These are phyloP conservation scores for Acrocera orbiculus DNA, from an alignment of 2,888 invertebrate species.

Conservation along the genomic window DNA sequence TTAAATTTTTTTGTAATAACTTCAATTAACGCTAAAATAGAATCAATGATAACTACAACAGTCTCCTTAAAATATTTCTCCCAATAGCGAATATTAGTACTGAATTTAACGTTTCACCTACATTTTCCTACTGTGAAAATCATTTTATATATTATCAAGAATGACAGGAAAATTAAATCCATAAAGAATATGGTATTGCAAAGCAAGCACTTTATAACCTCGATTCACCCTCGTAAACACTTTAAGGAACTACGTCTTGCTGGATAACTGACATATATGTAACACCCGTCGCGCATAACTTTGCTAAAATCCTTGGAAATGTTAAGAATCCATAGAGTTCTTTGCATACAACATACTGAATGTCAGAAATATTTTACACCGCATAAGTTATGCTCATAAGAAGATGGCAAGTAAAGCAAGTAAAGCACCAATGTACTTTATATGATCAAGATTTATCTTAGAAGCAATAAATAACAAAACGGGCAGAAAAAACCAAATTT, in stretches of 20 bases:
- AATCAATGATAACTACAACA: no score
- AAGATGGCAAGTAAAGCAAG: neutral
- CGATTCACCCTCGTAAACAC: neutral
- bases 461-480: constrained; percentile 5
- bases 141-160: no score
- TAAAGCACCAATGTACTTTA: constrained; percentile 6
- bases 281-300: constrained; percentile 8
- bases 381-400: constrained; percentile 5
- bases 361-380: constrained; percentile 8
- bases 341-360: constrained; percentile 3
- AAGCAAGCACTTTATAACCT: constrained; percentile 5
- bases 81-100: no score
- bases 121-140: no score
- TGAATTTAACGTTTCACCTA: no score
- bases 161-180: constrained; percentile 11
- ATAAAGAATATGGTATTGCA: constrained; percentile 7
- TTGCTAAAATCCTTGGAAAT: constrained; percentile 8
- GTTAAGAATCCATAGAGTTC: constrained; percentile 9
- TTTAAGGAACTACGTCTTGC: constrained; percentile 7
- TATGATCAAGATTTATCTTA: constrained; percentile 7
- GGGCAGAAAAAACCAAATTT: neutral
- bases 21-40: no score
- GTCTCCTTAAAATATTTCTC: no score
- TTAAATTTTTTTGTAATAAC: no score
- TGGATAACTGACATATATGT: constrained; percentile 10